phyloP scores from a whole-genome alignment of 2,888 invertebrate species.

The Trichopria drosophilae region DNA sequence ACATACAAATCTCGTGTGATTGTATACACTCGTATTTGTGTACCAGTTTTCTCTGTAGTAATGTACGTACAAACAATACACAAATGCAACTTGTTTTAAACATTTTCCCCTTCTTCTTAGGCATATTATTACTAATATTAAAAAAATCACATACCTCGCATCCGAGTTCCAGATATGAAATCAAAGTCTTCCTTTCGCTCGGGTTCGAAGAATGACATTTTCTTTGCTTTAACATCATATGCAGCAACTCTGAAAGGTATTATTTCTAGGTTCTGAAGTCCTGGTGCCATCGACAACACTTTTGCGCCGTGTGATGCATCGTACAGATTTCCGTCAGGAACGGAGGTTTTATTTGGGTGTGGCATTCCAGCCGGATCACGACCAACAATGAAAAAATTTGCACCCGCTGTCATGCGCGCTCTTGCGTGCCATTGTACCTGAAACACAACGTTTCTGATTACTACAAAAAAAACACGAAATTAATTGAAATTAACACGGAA shows the following conservation, averaged over 20 bases:
- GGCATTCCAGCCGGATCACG: constrained; percentile 96
- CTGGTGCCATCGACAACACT: constrained; percentile 90
- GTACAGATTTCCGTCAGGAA: constrained; percentile 79
- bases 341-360: constrained; percentile 72
- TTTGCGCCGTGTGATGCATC: constrained; percentile 89
- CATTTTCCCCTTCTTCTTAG: neutral
- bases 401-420: constrained; percentile 90
- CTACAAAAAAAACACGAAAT: too few species aligned
- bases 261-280: constrained; percentile 86
- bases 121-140: neutral
- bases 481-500: too few species aligned
- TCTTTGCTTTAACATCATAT: constrained; percentile 78
- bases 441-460: constrained; percentile 23
- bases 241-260: constrained; percentile 97
- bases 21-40: too few species aligned
- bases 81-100: too few species aligned
- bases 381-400: constrained; percentile 96
- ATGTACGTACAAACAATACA: too few species aligned
- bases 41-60: too few species aligned
- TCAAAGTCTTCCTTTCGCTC: constrained; percentile 86
- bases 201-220: constrained; percentile 93
- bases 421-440: constrained; percentile 91
- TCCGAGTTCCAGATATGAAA: constrained; percentile 93
- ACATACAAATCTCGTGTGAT: too few species aligned
- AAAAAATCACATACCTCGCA: constrained; percentile 75